These are phyloP conservation scores for Adelphocoris suturalis DNA, from an alignment of 2,888 invertebrate species.

Conservation along the genomic window DNA sequence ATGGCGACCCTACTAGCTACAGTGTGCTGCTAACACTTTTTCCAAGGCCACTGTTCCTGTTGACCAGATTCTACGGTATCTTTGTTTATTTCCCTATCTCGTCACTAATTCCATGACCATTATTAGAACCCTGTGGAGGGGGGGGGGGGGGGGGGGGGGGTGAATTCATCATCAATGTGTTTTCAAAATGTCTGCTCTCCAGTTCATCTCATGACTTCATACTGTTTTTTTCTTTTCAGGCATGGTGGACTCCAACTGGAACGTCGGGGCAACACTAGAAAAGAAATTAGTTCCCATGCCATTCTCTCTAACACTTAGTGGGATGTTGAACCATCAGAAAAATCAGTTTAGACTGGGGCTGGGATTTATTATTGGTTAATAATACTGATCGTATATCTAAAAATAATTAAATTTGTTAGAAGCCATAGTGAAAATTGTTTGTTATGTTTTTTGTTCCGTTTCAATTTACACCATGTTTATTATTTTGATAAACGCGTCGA, in stretches of 20 bases:
- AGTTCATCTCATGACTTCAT: too few relatives aligned
- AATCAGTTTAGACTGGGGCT: slow-evolving; percentile 95
- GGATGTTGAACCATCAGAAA: slow-evolving; percentile 94
- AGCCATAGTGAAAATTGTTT: slow-evolving; percentile 50
- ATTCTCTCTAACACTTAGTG: slow-evolving; percentile 95
- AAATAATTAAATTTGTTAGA: slow-evolving; percentile 28
- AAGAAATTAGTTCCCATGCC: slow-evolving; percentile 96
- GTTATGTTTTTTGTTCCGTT: neutral
- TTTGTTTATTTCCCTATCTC: too few relatives aligned
- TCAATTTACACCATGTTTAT: neutral
- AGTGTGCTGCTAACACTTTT: too few relatives aligned
- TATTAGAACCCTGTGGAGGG: too few relatives aligned
- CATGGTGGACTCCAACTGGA: slow-evolving; percentile 95
- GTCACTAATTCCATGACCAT: too few relatives aligned
- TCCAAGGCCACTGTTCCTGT: too few relatives aligned
- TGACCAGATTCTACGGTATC: too few relatives aligned
- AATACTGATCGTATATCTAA: neutral
- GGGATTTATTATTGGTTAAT: slow-evolving; percentile 93
- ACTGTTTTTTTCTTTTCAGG: slow-evolving; percentile 81
- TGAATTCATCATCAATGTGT: too few relatives aligned
- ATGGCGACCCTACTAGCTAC: too few relatives aligned
- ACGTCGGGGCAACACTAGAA: slow-evolving; percentile 94
- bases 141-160: too few relatives aligned
- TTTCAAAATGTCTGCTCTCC: too few relatives aligned
- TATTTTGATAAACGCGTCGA: neutral